These are phyloP conservation scores for Calameuta filiformis DNA, from an alignment of 2,888 invertebrate species.

Conservation along the genomic window DNA sequence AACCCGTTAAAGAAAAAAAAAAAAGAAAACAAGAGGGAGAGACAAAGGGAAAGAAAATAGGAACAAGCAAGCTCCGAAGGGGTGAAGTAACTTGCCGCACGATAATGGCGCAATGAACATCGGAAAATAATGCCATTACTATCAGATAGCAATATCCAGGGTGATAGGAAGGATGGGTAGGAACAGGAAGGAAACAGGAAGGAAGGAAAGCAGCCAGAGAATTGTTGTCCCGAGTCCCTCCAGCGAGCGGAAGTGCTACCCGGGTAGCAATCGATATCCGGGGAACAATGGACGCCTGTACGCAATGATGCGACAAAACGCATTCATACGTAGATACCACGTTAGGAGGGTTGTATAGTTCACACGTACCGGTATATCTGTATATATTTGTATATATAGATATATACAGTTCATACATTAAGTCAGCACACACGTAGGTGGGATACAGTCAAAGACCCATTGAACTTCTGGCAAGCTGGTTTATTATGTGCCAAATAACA, in stretches of 20 bases:
- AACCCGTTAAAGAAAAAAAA: not conserved
- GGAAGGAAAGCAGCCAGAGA: no score
- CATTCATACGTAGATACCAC: constrained; percentile 47
- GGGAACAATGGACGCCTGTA: constrained; percentile 12
- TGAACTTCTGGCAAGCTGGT: no score
- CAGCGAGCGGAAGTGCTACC: no score
- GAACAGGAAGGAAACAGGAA: no score
- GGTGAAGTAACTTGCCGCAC: constrained; percentile 1
- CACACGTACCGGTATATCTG: no score
- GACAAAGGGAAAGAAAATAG: not conserved
- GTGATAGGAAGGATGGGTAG: not conserved
- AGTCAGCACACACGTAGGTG: no score
- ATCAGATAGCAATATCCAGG: constrained; percentile 13
- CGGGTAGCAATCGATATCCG: constrained; percentile 19
- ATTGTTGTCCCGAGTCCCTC: no score
- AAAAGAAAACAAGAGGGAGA: not conserved
- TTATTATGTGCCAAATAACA: no score
- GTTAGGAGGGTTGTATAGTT: no score
- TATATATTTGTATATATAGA: no score
- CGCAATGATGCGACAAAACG: constrained; percentile 46
- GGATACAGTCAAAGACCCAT: no score
- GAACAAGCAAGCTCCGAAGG: not conserved
- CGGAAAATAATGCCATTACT: constrained; percentile 19
- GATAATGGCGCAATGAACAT: constrained; percentile 12
- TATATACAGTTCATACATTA: no score